Conservation (phyloP, 2,797 vertebrate species). For the Echiichthys vipera region DNA sequence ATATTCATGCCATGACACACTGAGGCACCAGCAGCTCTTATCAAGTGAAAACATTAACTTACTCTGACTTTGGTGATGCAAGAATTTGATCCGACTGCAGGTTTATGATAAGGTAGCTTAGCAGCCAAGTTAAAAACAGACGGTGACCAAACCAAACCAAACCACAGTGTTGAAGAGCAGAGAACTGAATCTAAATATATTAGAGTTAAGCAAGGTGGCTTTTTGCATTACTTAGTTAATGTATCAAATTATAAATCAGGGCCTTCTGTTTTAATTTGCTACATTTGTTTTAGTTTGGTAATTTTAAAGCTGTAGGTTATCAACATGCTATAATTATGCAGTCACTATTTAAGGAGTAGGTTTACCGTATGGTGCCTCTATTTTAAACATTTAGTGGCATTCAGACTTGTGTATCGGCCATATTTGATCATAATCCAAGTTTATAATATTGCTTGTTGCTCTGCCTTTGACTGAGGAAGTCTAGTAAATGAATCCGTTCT, state of each 20-base stretch:
- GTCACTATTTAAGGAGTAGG: not conserved
- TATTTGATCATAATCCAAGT: not conserved
- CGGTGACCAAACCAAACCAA: constrained; percentile 27
- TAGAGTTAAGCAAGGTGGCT: not conserved
- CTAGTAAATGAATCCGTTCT: constrained; percentile 50
- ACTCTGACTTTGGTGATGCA: constrained; percentile 32
- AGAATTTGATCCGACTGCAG: constrained; percentile 18
- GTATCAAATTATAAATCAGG: not conserved
- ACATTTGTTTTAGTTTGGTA: not conserved
- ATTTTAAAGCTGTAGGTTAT: not conserved
- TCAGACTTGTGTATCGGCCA: not conserved
- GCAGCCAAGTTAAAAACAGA: constrained; percentile 20
- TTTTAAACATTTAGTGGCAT: not conserved
- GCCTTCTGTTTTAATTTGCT: not conserved
- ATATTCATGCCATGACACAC: constrained; percentile 2
- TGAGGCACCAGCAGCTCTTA: not conserved
- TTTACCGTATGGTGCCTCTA: no score
- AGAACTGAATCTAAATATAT: not conserved
- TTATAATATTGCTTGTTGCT: not conserved
- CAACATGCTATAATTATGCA: not conserved
- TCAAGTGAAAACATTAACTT: constrained; percentile 48
- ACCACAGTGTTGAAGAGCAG: constrained; percentile 37
- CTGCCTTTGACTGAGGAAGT: constrained; percentile 5
- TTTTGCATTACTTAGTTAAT: not conserved
- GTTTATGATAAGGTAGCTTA: constrained; percentile 42